Evolutionary conservation across 1,140 invertebrate species (phyloP).

Genomic region (Vollenhovia emeryi): DNA sequence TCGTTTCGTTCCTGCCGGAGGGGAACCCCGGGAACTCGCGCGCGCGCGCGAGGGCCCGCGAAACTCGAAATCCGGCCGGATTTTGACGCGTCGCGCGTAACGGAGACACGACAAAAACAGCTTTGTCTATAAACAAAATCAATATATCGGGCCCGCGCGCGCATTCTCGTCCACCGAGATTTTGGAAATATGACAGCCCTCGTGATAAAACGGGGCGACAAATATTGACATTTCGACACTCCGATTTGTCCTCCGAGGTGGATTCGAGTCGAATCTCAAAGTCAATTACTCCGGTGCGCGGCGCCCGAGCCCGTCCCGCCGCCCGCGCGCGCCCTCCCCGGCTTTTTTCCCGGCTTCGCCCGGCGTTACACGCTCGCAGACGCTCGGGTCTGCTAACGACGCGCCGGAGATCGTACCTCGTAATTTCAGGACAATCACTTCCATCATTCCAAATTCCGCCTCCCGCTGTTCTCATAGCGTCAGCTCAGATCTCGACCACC

Average conservation of each 20-base stretch:
- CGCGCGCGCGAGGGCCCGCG: too few relatives aligned
- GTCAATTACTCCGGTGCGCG: conserved; percentile 51
- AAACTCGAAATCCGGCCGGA: not conserved
- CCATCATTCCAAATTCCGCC: conserved; percentile 68
- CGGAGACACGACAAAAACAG: not conserved
- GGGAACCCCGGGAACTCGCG: too few relatives aligned
- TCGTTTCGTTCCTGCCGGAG: not conserved
- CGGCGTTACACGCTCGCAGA: conserved; percentile 8
- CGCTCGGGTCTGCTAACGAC: conserved; percentile 43
- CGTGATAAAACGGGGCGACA: conserved; percentile 10
- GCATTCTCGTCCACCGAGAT: not conserved
- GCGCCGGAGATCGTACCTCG: conserved; percentile 41
- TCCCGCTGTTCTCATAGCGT: conserved; percentile 62
- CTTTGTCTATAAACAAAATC: conserved; percentile 19
- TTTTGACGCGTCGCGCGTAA: not conserved
- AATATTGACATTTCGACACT: conserved; percentile 42
- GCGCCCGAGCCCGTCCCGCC: too few relatives aligned
- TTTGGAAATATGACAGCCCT: not conserved
- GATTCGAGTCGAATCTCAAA: conserved; percentile 44
- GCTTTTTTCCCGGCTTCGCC: not conserved
- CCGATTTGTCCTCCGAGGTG: conserved; percentile 11
- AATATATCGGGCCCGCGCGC: conserved; percentile 1
- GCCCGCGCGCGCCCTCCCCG: too few relatives aligned
- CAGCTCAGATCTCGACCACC: conserved; percentile 40
- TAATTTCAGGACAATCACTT: conserved; percentile 72